These are phyloP conservation scores for Tautogolabrus adspersus DNA, from an alignment of 2,113 vertebrate genomes.

Conservation along the genomic window DNA sequence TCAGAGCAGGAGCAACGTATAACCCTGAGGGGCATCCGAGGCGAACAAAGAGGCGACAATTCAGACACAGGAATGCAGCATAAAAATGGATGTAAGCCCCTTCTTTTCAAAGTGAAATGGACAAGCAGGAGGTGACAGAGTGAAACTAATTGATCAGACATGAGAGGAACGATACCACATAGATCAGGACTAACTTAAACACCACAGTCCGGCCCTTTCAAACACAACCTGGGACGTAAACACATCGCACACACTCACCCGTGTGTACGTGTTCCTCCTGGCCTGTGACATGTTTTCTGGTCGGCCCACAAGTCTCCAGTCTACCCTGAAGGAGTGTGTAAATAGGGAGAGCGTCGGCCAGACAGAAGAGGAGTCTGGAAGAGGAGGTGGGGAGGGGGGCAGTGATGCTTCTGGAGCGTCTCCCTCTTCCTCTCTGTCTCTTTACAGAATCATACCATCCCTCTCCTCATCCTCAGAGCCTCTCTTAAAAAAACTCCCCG, in stretches of 20 bases:
- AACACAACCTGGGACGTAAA: slow-evolving; percentile 15
- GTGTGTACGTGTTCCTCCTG: slow-evolving; percentile 87
- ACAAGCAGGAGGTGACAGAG: slow-evolving; percentile 51
- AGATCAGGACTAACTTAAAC: slow-evolving; percentile 30
- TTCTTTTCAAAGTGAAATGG: slow-evolving; percentile 28
- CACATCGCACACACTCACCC: slow-evolving; percentile 85
- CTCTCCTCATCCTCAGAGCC: slow-evolving; percentile 44
- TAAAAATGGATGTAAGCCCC: slow-evolving; percentile 42
- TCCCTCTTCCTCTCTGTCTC: slow-evolving; percentile 49
- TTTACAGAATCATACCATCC: slow-evolving; percentile 64
- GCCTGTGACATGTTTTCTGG: slow-evolving; percentile 89
- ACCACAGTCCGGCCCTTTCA: slow-evolving; percentile 20
- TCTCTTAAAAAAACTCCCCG: slow-evolving; percentile 17
- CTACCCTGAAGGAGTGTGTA: slow-evolving; percentile 39
- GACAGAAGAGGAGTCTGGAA: slow-evolving; percentile 53
- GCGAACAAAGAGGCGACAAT: slow-evolving; percentile 64
- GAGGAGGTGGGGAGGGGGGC: slow-evolving; percentile 14
- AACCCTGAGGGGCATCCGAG: slow-evolving; percentile 21
- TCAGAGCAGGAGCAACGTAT: neutral
- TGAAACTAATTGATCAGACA: slow-evolving; percentile 56
- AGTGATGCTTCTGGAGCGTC: slow-evolving; percentile 64
- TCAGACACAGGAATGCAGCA: slow-evolving; percentile 40
- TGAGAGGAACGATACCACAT: slow-evolving; percentile 33
- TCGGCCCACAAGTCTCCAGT: slow-evolving; percentile 5
- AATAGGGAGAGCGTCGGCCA: slow-evolving; percentile 41